A percentile compares a stretch with the other conserved stretches of the same genome.
These are phyloP conservation scores for Garra rufa DNA, from an alignment of 2,113 vertebrate species.

Conservation along the genomic window DNA sequence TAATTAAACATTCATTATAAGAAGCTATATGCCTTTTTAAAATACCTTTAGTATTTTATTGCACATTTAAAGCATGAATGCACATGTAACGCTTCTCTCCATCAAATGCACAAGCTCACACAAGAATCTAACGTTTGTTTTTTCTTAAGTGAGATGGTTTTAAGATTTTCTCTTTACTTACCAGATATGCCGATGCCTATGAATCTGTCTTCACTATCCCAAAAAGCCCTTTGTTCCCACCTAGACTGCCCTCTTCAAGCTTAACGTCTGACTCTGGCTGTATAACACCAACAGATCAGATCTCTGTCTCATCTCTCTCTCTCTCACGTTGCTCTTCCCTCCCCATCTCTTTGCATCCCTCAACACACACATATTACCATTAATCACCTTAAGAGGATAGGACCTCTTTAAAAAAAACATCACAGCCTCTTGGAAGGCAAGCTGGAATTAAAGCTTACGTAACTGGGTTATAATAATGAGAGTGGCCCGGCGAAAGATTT, in stretches of 20 bases:
- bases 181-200: not conserved
- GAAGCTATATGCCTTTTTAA: not conserved
- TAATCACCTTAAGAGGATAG: conserved; percentile 47
- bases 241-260: conserved; percentile 9
- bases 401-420: conserved; percentile 34
- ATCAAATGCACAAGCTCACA: not conserved
- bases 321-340: not conserved
- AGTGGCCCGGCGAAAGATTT: conserved; percentile 29
- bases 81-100: not conserved
- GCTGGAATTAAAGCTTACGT: conserved; percentile 38
- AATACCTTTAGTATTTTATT: not conserved
- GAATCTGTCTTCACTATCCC: not conserved
- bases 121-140: not conserved
- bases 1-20: not conserved
- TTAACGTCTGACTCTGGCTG: not conserved
- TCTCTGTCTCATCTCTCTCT: not conserved
- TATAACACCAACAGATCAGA: conserved; percentile 28
- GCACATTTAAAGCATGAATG: not conserved
- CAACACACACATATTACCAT: conserved; percentile 33
- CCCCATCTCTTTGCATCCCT: conserved; percentile 8
- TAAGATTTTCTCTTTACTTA: not conserved
- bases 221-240: not conserved
- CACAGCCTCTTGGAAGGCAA: conserved; percentile 26
- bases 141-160: not conserved
- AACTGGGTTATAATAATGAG: conserved; percentile 38